Conservation (phyloP, 2,113 vertebrate genomes). For the Rana temporaria region DNA sequence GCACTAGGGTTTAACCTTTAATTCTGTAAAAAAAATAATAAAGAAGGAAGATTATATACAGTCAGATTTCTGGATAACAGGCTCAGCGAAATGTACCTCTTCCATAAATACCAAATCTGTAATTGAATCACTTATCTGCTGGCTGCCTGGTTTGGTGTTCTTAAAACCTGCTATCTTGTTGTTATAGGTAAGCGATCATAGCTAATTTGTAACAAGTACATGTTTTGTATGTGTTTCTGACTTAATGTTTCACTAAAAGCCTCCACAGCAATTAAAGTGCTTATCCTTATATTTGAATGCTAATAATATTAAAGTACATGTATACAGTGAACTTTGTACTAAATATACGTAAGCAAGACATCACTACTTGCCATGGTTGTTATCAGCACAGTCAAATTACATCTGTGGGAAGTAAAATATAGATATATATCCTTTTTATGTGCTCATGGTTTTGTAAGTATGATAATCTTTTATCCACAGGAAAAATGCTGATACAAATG, state of each 20-base stretch:
- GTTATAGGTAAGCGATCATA: background rate
- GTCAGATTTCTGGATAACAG: slow-evolving; percentile 36
- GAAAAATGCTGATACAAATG: no score
- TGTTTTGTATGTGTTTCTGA: background rate
- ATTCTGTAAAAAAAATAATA: background rate
- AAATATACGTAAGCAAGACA: background rate
- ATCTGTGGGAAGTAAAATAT: background rate
- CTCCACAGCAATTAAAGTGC: background rate
- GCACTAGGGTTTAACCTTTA: background rate
- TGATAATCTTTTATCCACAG: no score
- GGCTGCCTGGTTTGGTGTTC: slow-evolving; percentile 9
- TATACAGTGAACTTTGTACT: background rate
- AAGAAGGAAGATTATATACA: slow-evolving; percentile 7
- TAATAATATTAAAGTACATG: no score
- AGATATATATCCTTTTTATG: background rate
- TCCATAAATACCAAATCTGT: slow-evolving; percentile 37
- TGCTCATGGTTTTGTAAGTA: no score
- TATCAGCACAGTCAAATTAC: slow-evolving; percentile 1
- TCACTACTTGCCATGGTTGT: background rate
- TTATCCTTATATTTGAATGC: background rate
- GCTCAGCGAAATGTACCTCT: background rate
- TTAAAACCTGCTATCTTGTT: background rate
- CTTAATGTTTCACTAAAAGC: background rate
- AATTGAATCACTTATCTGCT: slow-evolving; percentile 43
- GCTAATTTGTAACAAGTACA: background rate